phyloP scores from a whole-genome alignment of 1,140 invertebrate species.

The Mactra quadrangularis region DNA sequence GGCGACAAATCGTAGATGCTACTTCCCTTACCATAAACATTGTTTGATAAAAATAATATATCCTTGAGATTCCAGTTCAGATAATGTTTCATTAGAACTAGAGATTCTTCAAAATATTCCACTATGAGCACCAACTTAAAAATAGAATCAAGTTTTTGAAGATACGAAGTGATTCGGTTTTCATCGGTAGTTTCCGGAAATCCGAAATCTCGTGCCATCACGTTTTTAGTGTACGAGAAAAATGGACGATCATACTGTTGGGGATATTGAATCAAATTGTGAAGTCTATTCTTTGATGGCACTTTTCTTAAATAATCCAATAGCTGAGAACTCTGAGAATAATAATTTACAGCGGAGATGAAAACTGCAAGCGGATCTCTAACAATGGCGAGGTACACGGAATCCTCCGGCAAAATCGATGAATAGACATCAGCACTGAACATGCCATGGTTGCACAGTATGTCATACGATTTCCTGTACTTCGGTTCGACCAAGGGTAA shows the following conservation, averaged over 20 bases:
- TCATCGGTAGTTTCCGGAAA: conserved; percentile 47
- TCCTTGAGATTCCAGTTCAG: conserved; percentile 73
- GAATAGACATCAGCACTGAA: conserved; percentile 26
- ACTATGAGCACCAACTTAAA: conserved; percentile 71
- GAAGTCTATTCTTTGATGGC: conserved; percentile 14
- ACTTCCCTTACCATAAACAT: conserved; percentile 15
- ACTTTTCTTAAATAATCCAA: conserved; percentile 23
- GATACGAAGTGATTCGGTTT: conserved; percentile 37
- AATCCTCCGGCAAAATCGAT: conserved; percentile 32
- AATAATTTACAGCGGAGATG: conserved; percentile 52
- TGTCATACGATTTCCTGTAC: conserved; percentile 23
- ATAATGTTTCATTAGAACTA: conserved; percentile 68
- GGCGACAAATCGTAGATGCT: background rate
- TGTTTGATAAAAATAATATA: conserved; percentile 55
- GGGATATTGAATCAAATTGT: conserved; percentile 18
- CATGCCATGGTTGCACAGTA: conserved; percentile 51
- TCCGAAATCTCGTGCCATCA: conserved; percentile 74
- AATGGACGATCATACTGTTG: conserved; percentile 14
- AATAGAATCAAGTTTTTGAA: conserved; percentile 65
- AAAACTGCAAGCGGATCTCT: conserved; percentile 43
- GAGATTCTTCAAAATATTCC: conserved; percentile 74
- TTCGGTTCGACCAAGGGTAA: conserved; percentile 20
- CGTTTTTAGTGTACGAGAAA: conserved; percentile 69
- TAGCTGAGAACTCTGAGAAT: conserved; percentile 15
- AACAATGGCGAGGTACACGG: conserved; percentile 47